Conservation (phyloP, 2,113 vertebrate species). For the Hyaena hyaena region DNA sequence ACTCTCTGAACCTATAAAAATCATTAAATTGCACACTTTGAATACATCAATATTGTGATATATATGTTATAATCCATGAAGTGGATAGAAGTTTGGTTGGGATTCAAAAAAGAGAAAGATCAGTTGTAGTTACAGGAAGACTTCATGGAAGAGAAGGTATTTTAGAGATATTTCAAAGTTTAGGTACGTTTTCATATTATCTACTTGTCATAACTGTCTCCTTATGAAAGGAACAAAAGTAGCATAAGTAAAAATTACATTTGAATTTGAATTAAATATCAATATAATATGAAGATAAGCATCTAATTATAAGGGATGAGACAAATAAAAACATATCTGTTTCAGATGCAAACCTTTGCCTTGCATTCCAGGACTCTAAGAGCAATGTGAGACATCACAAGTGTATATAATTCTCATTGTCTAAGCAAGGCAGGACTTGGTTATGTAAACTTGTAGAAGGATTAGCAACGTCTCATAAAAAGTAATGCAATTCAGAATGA, state of each 20-base stretch:
- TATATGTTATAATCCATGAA: background rate
- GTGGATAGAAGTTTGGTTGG: background rate
- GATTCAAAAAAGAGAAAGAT: background rate
- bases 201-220: background rate
- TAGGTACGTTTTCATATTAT: background rate
- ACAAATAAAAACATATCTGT: background rate
- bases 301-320: background rate
- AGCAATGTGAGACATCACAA: background rate
- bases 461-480: background rate
- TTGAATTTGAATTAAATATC: background rate
- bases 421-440: background rate
- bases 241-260: background rate
- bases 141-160: background rate
- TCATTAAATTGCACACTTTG: background rate
- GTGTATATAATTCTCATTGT: background rate
- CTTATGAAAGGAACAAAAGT: background rate
- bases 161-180: background rate
- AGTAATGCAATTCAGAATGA: background rate
- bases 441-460: background rate
- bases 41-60: background rate
- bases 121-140: background rate
- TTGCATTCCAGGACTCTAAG: background rate
- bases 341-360: background rate
- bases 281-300: background rate
- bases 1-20: background rate